Conservation (phyloP, 2,113 vertebrate species). For the Neolamprologus fasciatus region DNA sequence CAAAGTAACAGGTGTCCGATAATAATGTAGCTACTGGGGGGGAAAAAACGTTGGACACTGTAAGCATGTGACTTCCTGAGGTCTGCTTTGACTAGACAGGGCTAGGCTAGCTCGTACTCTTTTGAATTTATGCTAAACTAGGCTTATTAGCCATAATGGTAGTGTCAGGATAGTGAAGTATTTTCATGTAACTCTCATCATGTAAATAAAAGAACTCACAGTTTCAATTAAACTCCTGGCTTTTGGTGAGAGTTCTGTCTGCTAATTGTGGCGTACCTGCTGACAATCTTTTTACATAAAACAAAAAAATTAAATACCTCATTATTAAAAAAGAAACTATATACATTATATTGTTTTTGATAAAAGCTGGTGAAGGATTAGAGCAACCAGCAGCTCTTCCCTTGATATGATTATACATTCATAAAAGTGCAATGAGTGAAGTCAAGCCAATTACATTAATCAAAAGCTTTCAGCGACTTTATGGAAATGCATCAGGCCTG, state of each 20-base stretch:
- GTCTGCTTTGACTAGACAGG: neutral
- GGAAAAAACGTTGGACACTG: fast-evolving
- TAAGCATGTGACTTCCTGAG: neutral
- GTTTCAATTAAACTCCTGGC: neutral
- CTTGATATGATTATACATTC: neutral
- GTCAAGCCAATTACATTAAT: slow-evolving; percentile 24
- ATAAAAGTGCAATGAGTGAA: slow-evolving; percentile 8
- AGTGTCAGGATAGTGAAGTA: neutral
- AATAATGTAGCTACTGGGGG: neutral
- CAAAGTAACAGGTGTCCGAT: neutral
- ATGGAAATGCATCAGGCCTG: slow-evolving; percentile 5
- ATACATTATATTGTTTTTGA: neutral
- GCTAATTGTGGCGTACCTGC: neutral
- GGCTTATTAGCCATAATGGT: neutral
- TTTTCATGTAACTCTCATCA: neutral
- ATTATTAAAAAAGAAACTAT: neutral
- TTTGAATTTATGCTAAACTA: neutral
- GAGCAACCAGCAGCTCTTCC: neutral
- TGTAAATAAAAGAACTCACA: neutral
- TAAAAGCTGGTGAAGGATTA: neutral
- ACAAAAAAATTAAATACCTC: neutral
- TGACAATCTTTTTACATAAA: neutral
- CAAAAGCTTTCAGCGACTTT: slow-evolving; percentile 24
- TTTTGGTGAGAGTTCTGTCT: neutral
- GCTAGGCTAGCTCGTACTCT: neutral